Base-by-base conservation (phyloP, 2,797 vertebrate genomes). In the Phrynocephalus guinanensis region DNA sequence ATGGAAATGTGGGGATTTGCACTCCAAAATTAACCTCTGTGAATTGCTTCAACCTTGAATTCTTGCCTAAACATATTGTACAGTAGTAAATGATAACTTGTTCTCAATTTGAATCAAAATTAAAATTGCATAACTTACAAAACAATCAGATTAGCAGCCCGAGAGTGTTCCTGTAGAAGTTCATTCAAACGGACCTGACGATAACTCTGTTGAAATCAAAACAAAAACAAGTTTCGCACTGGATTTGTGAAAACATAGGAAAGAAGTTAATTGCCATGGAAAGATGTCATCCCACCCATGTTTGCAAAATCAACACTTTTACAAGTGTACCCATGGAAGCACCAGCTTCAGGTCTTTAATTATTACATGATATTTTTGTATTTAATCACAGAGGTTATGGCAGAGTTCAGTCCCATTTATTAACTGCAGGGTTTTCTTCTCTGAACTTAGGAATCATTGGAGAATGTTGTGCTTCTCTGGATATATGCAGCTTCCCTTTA, bases 111-210 rank as follows among this genome's bases (percentile, higher is more conserved):
- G 56, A 63, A 9, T 60, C 50, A 84, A 79, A 92, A 86, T 28
- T n/a, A 92, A 82, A 87, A 24, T 67, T 33, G 15, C 86, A 22
- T 7, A 95, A 98, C 99, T 98, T 96, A 99, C 99, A 99, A 95
- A 90, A 99, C 96, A 85, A 99, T 97, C 87, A 99, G 97, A 90
- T 98, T 99, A 79, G 99, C 99, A 24, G 97, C 97, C 90, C 97
- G 98, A 0, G 99, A 99, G 88, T 98, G 96, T 92, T 98, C 97
- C 91, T 98, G 98, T 44, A 99, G 93, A 86, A 99, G 95, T 93
- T 99, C 99, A 2, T 99, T 99, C 89, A 99, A 96, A 80, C 98
- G 97, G 44, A 99, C 96, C 94, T 99, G 99, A 79, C 99, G 98
- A 91, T 97, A 97, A 66, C 98, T 98, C 99, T 99, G 97, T 82